These are phyloP conservation scores for Sinocyclocheilus rhinocerous DNA, from an alignment of 2,113 vertebrate species.

Conservation along the genomic window DNA sequence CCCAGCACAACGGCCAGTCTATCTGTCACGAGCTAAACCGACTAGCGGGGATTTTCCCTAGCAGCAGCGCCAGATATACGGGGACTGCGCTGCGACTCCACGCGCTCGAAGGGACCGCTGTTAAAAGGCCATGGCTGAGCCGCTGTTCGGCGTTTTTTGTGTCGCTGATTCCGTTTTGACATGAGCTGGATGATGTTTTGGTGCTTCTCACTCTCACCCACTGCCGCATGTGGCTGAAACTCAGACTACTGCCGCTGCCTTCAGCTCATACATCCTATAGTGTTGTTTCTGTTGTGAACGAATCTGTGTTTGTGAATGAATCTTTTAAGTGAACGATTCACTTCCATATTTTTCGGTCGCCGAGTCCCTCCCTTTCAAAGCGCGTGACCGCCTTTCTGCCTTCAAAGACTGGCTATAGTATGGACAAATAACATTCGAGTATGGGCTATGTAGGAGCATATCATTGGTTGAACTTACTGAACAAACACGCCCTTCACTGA, in stretches of 20 bases:
- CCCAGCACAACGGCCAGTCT: not conserved
- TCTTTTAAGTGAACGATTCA: too few species aligned
- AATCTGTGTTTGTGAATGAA: not conserved
- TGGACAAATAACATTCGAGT: not conserved
- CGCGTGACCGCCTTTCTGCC: too few species aligned
- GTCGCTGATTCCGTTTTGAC: not conserved
- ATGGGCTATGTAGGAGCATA: not conserved
- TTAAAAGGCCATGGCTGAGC: slow-evolving; percentile 22
- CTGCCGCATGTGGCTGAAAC: not conserved
- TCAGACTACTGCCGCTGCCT: not conserved
- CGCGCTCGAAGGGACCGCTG: slow-evolving; percentile 15
- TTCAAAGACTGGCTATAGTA: too few species aligned
- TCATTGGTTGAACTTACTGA: not conserved
- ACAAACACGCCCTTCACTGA: not conserved
- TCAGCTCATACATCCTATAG: not conserved
- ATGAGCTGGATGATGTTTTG: slow-evolving; percentile 15
- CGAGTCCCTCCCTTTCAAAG: too few species aligned
- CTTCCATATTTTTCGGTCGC: too few species aligned
- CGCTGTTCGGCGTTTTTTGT: not conserved
- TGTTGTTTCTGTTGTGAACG: not conserved
- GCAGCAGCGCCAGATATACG: not conserved
- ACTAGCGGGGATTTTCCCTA: slow-evolving; percentile 20
- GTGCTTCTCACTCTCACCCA: not conserved
- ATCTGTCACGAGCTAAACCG: slow-evolving; percentile 14
- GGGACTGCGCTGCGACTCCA: not conserved